Base-by-base conservation (phyloP, 2,797 vertebrate species). In the Steatocranus sp. region DNA sequence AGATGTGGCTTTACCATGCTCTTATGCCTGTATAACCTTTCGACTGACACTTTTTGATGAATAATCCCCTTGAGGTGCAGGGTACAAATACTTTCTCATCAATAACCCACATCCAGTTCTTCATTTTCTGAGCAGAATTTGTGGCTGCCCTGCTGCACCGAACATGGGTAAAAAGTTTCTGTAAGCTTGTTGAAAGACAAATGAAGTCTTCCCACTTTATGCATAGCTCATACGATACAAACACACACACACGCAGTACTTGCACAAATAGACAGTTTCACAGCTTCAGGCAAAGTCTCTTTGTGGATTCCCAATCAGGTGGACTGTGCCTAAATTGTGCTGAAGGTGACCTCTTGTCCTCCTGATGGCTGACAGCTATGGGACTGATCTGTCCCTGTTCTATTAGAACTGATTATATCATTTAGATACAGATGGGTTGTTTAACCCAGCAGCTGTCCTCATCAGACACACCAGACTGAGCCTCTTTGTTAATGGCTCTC, bases 381-480 rank as follows among this genome's bases (percentile, higher is more conserved):
- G 89, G 92, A 94, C 84, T 43, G 90, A 87, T 93, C 49, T 61
- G 83, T 91, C 93, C 89, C 93, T 3, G 68, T 91, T 91, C 91
- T 89, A 94, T 94, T 93, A 94, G 88, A 77, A 92, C 87, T 93
- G 94, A 95, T 95, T 91, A 89, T 87, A 86, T 94, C 90, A 93
- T 94, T 95, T 94, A 89, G 91, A 91, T 93, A 91, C 91, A 94
- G 92, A 92, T 94, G 93, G 93, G 91, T 87, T 74, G 58, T 93
- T 95, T 93, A 94, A 93, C 90, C 85, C 88, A 91, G 92, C 93
- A 95, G 93, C 94, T 94, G 94, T 93, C 89, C 88, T 92, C 93
- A 92, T 93, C 93, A 93, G 88, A 90, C 86, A 78, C 91, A 92
- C 79, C 86, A 94, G 90, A 87, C 90, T 89, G 89, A 92, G 89